phyloP scores from a whole-genome alignment of 2,113 vertebrate species.

The Tretioscincus oriximinensis region DNA sequence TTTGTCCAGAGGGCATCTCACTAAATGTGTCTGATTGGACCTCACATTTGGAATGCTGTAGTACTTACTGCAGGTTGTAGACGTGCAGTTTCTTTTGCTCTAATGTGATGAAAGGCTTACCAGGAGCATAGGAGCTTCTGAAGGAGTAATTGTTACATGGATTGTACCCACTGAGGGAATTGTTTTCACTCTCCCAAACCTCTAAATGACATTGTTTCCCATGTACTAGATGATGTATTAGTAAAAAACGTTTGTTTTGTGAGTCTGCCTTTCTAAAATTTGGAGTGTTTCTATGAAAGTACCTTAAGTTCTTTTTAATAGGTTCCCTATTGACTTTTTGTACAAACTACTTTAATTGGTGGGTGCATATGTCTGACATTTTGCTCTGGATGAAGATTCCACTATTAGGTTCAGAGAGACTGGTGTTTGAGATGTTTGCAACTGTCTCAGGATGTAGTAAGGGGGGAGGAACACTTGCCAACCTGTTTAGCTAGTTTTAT shows the following conservation, averaged over 20 bases:
- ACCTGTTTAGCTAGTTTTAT: slow-evolving; percentile 17
- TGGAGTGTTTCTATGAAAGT: background rate
- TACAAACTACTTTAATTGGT: slow-evolving; percentile 1
- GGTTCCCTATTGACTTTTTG: background rate
- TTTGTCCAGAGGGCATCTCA: too few species aligned
- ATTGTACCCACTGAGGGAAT: background rate
- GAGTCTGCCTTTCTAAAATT: background rate
- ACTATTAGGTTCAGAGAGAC: background rate
- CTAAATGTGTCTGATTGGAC: too few species aligned
- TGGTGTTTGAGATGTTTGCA: background rate
- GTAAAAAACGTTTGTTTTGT: background rate
- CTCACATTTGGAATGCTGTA: too few species aligned
- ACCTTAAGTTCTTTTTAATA: background rate
- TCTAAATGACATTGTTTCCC: background rate
- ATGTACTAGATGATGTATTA: background rate
- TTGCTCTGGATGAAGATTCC: background rate
- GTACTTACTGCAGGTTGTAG: too few species aligned
- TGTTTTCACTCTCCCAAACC: background rate
- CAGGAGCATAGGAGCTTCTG: background rate
- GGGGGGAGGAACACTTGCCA: background rate
- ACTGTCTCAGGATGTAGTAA: background rate
- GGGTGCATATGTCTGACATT: background rate
- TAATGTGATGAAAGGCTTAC: background rate
- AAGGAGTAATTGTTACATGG: background rate
- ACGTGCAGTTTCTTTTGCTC: background rate